Conservation (phyloP, 2,888 invertebrate species). For the Eulithis testata region DNA sequence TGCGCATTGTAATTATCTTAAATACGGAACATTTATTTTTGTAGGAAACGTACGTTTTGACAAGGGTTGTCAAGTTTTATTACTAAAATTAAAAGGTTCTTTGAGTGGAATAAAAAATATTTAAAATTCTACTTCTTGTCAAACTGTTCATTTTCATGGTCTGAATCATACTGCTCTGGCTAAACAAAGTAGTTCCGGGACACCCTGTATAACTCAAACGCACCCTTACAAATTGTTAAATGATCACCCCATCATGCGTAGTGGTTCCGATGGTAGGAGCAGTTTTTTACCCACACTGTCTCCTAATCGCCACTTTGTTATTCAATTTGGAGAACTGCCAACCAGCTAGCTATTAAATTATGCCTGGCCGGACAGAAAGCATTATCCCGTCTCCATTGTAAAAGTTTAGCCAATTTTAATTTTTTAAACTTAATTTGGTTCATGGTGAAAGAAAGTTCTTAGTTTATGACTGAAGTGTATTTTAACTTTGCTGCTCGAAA, state of each 20-base stretch:
- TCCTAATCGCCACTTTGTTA: constrained; percentile 72
- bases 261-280: constrained; percentile 7
- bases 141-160: no score
- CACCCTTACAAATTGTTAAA: background rate
- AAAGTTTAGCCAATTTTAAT: constrained; percentile 38
- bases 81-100: no score
- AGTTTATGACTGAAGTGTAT: constrained; percentile 22
- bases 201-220: no score
- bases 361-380: constrained; percentile 45
- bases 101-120: no score
- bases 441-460: constrained; percentile 30
- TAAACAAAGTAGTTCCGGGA: no score
- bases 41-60: no score
- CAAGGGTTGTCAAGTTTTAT: no score
- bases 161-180: no score
- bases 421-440: constrained; percentile 33
- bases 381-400: constrained; percentile 44
- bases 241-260: constrained; percentile 9
- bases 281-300: constrained; percentile 52
- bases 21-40: no score
- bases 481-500: constrained; percentile 13
- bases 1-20: no score
- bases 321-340: constrained; percentile 72
- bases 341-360: constrained; percentile 61
- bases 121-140: no score